Evolutionary conservation across 2,797 vertebrate species (phyloP), one percentile per base, ranked within the genome.

Genomic region (Benthosema pterotum): DNA sequence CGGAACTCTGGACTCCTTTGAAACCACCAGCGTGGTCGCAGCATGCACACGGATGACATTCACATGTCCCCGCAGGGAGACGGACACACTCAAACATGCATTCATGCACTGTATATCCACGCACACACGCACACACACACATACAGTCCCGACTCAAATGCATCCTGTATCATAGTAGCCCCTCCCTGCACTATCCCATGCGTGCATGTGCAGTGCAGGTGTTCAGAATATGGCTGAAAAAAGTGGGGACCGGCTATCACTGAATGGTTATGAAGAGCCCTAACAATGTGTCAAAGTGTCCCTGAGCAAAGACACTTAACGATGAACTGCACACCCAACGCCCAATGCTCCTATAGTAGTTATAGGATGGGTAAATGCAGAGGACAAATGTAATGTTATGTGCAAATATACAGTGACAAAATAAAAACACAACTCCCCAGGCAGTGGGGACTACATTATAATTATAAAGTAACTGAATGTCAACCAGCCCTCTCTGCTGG

Each of bases 401-500:
- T 38, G 32, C 32, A 38, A 38, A 38, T 38, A 38, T 11, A 38
- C 32, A 38, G 32, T 9, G 32, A 1, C 1, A 38, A 11, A 38
- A 38, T 3, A 25, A 38, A 38, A 25, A 25, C 22, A 25, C 8
- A 38, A 32, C 28, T 6, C 28, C 28, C 28, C 28, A 38, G 2
- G 32, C 7, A 38, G 32, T 38, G 32, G 32, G 32, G 32, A 38
- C 32, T 8, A 38, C 8, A 38, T 38, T 11, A 38, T 38, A 38
- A 38, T 38, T 11, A 38, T 38, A 38, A 38, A 38, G 66, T 62
- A 77, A 75, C 22, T 74, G 52, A 67, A 72, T 15, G 70, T 64
- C 28, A 60, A 38, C 79, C 80, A 77, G 83, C 85, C 17, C 86
- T 54, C 86, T 89, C 90, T 93, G 90, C 84, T 91, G 90, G 90